Evolutionary conservation across 2,797 vertebrate genomes (phyloP), one percentile per base, ranked within the genome.

Genomic region (Hemibagrus guttatus): DNA sequence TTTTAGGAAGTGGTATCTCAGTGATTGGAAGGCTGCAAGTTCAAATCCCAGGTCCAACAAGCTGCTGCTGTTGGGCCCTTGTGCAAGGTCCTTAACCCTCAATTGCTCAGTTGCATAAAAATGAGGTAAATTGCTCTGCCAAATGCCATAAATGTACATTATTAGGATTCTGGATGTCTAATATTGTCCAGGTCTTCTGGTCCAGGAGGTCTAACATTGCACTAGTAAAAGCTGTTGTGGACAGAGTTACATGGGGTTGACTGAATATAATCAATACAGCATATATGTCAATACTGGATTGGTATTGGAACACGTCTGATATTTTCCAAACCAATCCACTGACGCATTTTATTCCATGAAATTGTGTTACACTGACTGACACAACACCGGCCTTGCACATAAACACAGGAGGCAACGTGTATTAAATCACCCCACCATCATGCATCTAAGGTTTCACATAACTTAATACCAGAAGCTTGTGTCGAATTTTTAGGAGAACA

Each of bases 391-490:
- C 4, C 28, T 19, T 39, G 76, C 54, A 39, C 54, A 59, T 39
- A 42, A 42, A 80, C 76, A 80, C 31, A 16, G 31, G 31, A 61
- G 31, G 1, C 56, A 61, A 61, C 19, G 7, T 59, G 35, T 39
- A 80, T 80, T 61, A 46, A 61, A 80, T 81, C 16, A 81, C n/a
- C 61, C 46, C 42, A 31, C 42, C 42, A 28, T 63, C 39, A 42
- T 81, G 58, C 35, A 81, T 26, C 35, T 81, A 46, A 63, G 78
- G 35, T 81, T 81, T 63, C 35, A 52, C 61, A 63, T 64, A 64
- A 81, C 23, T 78, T 58, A 16, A 78, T 12, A 58, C 54, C 75
- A 78, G 52, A 58, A 58, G 9, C 75, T 78, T 58, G 52, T 78
- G 28, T 23, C 23, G 75, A 58, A 35, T 58, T 23, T 56, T 49